These are phyloP conservation scores for Dicranocentrus wangi DNA, from an alignment of 2,888 invertebrate genomes.

Conservation along the genomic window DNA sequence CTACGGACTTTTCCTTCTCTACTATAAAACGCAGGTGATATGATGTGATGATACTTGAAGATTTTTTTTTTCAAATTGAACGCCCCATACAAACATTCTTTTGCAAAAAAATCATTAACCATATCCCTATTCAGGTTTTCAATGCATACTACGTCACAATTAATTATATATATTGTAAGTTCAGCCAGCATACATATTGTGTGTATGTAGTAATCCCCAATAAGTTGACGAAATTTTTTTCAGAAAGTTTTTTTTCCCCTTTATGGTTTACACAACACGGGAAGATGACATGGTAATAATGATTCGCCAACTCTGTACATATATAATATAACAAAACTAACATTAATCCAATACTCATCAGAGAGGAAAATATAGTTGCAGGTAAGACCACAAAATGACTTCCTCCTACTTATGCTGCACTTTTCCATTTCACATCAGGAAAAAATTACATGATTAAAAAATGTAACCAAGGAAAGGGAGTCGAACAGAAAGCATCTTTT, in stretches of 20 bases:
- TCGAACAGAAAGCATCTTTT: neutral
- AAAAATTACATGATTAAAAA: neutral
- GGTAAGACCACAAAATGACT: constrained; percentile 13
- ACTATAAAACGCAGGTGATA: too few relatives aligned
- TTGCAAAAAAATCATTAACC: neutral
- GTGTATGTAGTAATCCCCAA: neutral
- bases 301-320: neutral
- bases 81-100: neutral
- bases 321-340: neutral
- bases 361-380: neutral
- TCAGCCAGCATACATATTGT: neutral
- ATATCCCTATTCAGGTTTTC: neutral
- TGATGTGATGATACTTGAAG: neutral
- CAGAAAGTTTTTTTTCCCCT: constrained; percentile 10
- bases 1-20: too few relatives aligned
- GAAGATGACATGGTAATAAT: constrained; percentile 9
- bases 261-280: neutral
- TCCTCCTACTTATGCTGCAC: neutral
- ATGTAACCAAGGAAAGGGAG: neutral
- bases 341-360: constrained; percentile 10
- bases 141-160: neutral
- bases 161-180: neutral
- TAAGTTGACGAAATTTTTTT: constrained; percentile 11
- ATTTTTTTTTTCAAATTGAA: neutral
- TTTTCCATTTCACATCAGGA: neutral